Evolutionary conservation across 2,797 vertebrate species (phyloP), one percentile per base, ranked within the genome.

Genomic region (Crenichthys baileyi): DNA sequence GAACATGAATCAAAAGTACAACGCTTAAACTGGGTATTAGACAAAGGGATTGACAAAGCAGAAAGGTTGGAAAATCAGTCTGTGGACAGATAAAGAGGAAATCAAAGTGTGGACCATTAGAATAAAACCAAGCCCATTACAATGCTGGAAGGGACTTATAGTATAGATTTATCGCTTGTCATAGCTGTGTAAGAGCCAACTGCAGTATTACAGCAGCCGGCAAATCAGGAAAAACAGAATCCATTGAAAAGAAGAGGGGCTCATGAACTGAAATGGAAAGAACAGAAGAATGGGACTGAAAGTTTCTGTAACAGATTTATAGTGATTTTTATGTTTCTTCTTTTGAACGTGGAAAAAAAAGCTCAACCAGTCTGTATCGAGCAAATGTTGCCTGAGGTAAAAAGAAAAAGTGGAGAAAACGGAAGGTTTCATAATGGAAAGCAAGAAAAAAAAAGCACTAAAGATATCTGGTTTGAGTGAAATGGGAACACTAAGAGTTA

Each of bases 111-210:
- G 61, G 31, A 65, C 67, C 31, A 56, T 85, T 65, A 80, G 58
- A 48, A 70, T 26, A 24, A 88, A 84, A 77, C 73, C 73, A 82
- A 63, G 76, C 60, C 39, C 16, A 61, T 72, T 58, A 75, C 84
- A 82, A 86, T 20, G 77, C 77, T 77, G 77, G 44, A 55, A 29
- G 58, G 82, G 77, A 85, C 80, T 72, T 84, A 77, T 76, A 67
- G 83, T 79, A 84, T 73, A 85, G 88, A 87, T 88, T 86, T 79
- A 77, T 80, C 87, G 88, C 87, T 63, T 12, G 74, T 78, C 50
- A 87, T 81, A 55, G 85, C 46, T 15, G 50, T 61, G 83, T 56
- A 75, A 50, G 72, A n/a, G 87, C 87, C 72, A 73, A 73, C 61
- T 56, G n/a, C 81, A 81, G 73, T 83, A 86, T 84, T 81, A 83